These are phyloP conservation scores for Microtus pennsylvanicus DNA, from an alignment of 2,113 vertebrate species.

Conservation along the genomic window DNA sequence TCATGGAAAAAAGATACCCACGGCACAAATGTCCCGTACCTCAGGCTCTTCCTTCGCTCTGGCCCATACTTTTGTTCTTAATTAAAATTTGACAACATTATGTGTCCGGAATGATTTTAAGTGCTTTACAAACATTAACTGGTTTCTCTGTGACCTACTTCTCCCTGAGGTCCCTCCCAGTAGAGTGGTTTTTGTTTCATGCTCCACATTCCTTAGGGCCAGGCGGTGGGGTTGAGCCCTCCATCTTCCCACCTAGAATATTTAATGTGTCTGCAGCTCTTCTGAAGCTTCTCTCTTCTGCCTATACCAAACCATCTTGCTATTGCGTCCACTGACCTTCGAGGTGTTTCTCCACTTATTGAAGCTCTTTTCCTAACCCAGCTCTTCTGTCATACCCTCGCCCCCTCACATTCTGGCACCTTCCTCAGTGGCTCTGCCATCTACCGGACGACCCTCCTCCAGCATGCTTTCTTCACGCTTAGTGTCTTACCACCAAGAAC, in stretches of 20 bases:
- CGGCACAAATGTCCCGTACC: neutral
- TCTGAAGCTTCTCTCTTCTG: constrained; percentile 50
- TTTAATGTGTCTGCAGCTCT: constrained; percentile 24
- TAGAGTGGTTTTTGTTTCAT: constrained; percentile 62
- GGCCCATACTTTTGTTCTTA: constrained; percentile 36
- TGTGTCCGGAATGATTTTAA: constrained; percentile 38
- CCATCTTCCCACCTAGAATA: neutral
- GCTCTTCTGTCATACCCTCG: neutral
- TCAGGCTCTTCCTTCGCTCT: neutral
- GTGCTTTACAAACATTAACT: constrained; percentile 66
- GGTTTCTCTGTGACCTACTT: constrained; percentile 65
- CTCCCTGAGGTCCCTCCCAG: constrained; percentile 27
- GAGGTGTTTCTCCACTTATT: neutral
- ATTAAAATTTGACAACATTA: constrained; percentile 57
- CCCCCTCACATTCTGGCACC: neutral
- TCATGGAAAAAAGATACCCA: neutral
- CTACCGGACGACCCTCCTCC: neutral
- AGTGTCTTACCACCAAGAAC: neutral
- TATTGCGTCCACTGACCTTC: neutral
- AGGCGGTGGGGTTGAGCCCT: constrained; percentile 63
- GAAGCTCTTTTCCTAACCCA: neutral
- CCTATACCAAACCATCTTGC: neutral
- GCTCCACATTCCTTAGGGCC: constrained; percentile 71
- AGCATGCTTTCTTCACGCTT: constrained; percentile 15
- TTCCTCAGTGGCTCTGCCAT: neutral